These are phyloP conservation scores for Neotoma lepida DNA, from an alignment of 2,113 vertebrate genomes.

Conservation along the genomic window DNA sequence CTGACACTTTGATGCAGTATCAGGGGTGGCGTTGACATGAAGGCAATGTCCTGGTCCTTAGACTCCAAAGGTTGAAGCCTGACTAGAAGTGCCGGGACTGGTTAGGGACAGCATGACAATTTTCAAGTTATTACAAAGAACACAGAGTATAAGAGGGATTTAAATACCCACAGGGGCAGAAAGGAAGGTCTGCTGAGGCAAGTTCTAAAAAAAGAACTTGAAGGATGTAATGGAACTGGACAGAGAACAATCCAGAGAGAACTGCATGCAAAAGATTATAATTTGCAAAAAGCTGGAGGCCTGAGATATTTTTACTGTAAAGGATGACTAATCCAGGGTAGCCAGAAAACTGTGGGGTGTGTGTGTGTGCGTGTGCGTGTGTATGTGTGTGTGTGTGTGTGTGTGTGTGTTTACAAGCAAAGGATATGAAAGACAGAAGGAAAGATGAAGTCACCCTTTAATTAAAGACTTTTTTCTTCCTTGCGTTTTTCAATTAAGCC, in stretches of 20 bases:
- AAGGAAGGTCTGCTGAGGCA: not conserved
- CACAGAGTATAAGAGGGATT: not conserved
- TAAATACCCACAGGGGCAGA: not conserved
- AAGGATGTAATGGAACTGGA: not conserved
- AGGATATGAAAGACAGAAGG: conserved; percentile 25
- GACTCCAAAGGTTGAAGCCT: not conserved
- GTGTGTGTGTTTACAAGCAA: not conserved
- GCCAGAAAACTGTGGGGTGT: not conserved
- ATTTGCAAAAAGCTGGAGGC: not conserved
- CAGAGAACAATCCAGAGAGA: not conserved
- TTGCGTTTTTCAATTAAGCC: not conserved
- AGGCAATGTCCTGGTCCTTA: not conserved
- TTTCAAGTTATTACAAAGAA: not conserved
- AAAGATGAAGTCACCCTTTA: conserved; percentile 33
- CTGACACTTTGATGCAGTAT: not conserved
- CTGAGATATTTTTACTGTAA: conserved; percentile 12
- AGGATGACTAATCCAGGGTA: not conserved
- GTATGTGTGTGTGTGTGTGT: not conserved
- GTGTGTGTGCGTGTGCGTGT: not conserved
- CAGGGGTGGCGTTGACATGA: not conserved
- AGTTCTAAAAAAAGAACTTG: not conserved
- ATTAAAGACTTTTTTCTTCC: conserved; percentile 44
- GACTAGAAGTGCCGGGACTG: not conserved
- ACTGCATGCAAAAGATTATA: not conserved
- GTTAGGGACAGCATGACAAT: not conserved